Conservation (phyloP, 2,888 invertebrate species). For the Lagria hirta region DNA sequence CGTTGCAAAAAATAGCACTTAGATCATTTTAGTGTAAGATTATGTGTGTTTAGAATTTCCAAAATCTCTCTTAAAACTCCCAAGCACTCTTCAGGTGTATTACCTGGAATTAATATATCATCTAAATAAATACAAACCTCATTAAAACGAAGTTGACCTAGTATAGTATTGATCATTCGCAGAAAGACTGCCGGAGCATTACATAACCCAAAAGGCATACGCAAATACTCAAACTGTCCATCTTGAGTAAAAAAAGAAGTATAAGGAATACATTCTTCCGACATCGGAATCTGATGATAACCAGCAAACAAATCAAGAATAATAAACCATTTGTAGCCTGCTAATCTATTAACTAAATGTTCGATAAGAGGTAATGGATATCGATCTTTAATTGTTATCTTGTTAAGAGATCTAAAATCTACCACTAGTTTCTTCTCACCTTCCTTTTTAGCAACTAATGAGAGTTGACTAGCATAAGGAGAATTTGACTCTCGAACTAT, state of each 20-base stretch:
- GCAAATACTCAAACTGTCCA: conserved; percentile 40
- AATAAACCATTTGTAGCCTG: conserved; percentile 36
- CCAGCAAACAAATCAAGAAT: conserved; percentile 40
- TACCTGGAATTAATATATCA: conserved; percentile 23
- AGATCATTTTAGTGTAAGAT: conserved; percentile 18
- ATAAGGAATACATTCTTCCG: conserved; percentile 32
- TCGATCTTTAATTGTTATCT: conserved; percentile 36
- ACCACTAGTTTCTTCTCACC: conserved; percentile 33
- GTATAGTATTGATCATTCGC: conserved; percentile 33
- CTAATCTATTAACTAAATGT: conserved; percentile 36
- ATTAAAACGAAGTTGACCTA: conserved; percentile 12
- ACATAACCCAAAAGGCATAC: no score
- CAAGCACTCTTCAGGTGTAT: conserved; percentile 14
- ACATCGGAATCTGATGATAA: conserved; percentile 42
- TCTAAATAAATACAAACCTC: conserved; percentile 22
- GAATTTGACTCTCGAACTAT: conserved; percentile 35
- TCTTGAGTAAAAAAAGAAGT: conserved; percentile 43
- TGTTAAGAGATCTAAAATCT: conserved; percentile 41
- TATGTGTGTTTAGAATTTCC: conserved; percentile 7
- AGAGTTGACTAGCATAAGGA: conserved; percentile 29
- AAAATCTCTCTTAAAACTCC: conserved; percentile 15
- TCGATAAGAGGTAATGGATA: conserved; percentile 42
- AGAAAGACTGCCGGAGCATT: conserved; percentile 45
- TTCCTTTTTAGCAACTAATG: conserved; percentile 35
- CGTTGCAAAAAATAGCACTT: conserved; percentile 26